Conservation (phyloP, 1,140 invertebrate genomes). For the Drosophila prosaltans region DNA sequence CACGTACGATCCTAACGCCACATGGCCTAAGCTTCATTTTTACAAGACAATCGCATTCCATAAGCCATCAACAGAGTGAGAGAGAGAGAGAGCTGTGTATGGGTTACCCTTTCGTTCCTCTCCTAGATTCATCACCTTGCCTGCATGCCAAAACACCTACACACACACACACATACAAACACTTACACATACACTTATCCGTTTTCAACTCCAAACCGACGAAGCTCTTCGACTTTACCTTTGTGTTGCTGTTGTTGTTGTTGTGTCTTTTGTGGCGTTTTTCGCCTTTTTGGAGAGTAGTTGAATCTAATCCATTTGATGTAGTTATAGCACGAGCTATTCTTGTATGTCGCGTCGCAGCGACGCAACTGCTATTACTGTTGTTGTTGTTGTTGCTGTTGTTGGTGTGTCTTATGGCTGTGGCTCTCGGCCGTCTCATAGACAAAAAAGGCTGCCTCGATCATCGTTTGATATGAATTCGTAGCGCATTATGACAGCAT, state of each 20-base stretch:
- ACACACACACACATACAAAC: slow-evolving; percentile 48
- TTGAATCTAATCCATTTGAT: slow-evolving; percentile 82
- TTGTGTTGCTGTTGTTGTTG: slow-evolving; percentile 31
- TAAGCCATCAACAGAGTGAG: slow-evolving; percentile 33
- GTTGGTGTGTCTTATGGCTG: slow-evolving; percentile 1
- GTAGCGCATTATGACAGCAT: slow-evolving; percentile 83
- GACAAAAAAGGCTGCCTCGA: slow-evolving; percentile 75
- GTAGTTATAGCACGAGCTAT: slow-evolving; percentile 82
- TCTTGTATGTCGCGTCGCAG: slow-evolving; percentile 71
- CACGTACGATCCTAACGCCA: slow-evolving; percentile 63
- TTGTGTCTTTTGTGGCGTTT: slow-evolving; percentile 74
- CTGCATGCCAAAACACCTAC: slow-evolving; percentile 77
- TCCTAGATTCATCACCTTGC: slow-evolving; percentile 20
- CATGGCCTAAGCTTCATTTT: slow-evolving; percentile 16
- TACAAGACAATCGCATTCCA: slow-evolving; percentile 65
- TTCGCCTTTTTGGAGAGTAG: slow-evolving; percentile 78
- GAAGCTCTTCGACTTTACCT: background rate
- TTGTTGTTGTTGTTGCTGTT: background rate
- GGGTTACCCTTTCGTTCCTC: slow-evolving; percentile 12
- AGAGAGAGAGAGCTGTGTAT: background rate
- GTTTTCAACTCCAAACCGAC: slow-evolving; percentile 35
- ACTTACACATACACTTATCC: slow-evolving; percentile 54
- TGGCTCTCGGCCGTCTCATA: slow-evolving; percentile 58
- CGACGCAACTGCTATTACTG: slow-evolving; percentile 14
- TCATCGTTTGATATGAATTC: slow-evolving; percentile 82